A percentile compares a stretch with the other conserved stretches of the same genome.
phyloP scores from a whole-genome alignment of 35 echinoderm and acorn worm species.

The Lytechinus pictus region DNA sequence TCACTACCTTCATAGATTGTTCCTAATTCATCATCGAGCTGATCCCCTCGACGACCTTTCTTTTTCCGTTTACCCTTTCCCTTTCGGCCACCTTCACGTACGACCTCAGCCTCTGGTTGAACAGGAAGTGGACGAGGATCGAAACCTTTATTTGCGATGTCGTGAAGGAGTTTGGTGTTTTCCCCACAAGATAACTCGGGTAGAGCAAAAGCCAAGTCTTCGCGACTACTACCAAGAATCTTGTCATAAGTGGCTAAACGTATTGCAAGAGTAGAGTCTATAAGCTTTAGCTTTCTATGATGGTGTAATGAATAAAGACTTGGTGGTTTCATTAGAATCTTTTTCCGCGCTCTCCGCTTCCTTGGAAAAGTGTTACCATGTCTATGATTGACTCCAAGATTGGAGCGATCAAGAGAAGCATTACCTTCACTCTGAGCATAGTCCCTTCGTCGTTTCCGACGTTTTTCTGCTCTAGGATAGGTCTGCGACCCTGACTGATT shows the following conservation, averaged over 20 bases:
- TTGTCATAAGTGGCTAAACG: constrained; percentile 87
- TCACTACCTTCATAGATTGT: constrained; percentile 42
- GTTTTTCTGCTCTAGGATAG: not conserved
- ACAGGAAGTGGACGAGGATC: constrained; percentile 57
- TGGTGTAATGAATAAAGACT: constrained; percentile 76
- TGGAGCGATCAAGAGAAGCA: not conserved
- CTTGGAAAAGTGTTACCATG: constrained; percentile 56
- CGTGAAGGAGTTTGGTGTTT: constrained; percentile 60
- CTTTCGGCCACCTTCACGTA: constrained; percentile 42
- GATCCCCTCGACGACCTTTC: constrained; percentile 14
- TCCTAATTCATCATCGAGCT: not conserved
- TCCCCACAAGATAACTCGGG: constrained; percentile 70
- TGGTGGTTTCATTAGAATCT: constrained; percentile 80
- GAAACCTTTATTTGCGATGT: constrained; percentile 69
- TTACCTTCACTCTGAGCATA: not conserved
- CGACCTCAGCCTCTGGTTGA: constrained; percentile 41
- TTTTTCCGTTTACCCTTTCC: constrained; percentile 39
- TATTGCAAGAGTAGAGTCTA: constrained; percentile 79
- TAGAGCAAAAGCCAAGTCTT: constrained; percentile 82
- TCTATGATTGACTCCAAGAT: constrained; percentile 24
- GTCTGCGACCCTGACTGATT: not conserved
- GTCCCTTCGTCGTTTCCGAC: constrained; percentile 9
- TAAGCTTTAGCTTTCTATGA: constrained; percentile 75
- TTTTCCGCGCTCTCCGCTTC: constrained; percentile 65
- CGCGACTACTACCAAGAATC: constrained; percentile 84